Percentiles rank a stretch among this genome's conserved stretches.
Evolutionary conservation across 1,140 invertebrate genomes (phyloP).

Genomic region (Agrilus planipennis): DNA sequence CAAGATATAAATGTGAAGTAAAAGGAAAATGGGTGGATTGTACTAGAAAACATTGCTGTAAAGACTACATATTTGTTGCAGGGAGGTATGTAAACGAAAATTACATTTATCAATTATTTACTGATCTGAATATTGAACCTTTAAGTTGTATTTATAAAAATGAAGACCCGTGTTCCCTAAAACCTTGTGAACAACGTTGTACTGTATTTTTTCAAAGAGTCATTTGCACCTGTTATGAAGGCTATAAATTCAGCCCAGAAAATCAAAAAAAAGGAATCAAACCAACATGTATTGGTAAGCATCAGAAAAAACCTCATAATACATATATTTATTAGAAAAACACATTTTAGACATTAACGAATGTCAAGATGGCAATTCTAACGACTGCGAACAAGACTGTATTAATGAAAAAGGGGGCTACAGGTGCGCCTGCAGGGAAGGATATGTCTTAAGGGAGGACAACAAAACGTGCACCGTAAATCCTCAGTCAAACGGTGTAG

Average conservation of each 20-base stretch:
- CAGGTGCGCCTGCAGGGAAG: conserved; percentile 42
- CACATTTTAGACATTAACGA: conserved; percentile 59
- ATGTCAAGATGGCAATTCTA: conserved; percentile 46
- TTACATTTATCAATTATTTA: not conserved
- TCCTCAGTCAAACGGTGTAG: conserved; percentile 19
- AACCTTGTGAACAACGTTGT: conserved; percentile 52
- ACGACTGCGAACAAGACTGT: conserved; percentile 48
- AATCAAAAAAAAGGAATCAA: conserved; percentile 39
- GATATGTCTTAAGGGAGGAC: conserved; percentile 41
- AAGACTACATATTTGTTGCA: conserved; percentile 40
- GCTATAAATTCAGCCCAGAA: conserved; percentile 45
- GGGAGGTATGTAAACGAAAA: conserved; percentile 27
- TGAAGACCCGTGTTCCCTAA: conserved; percentile 47
- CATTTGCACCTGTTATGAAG: conserved; percentile 50
- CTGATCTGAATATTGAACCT: conserved; percentile 11
- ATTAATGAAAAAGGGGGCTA: conserved; percentile 45
- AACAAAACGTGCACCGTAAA: conserved; percentile 42
- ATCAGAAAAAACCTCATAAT: too few species aligned
- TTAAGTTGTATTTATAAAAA: conserved; percentile 45
- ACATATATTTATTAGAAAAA: too few species aligned
- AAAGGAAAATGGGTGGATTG: conserved; percentile 41
- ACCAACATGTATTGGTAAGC: conserved; percentile 47
- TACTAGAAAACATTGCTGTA: conserved; percentile 40
- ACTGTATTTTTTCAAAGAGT: conserved; percentile 45
- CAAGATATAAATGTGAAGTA: conserved; percentile 41